A percentile compares a stretch with the other conserved stretches of the same genome.
Conservation (phyloP, 2,113 vertebrate species). For the Eulacestoma nigropectus region DNA sequence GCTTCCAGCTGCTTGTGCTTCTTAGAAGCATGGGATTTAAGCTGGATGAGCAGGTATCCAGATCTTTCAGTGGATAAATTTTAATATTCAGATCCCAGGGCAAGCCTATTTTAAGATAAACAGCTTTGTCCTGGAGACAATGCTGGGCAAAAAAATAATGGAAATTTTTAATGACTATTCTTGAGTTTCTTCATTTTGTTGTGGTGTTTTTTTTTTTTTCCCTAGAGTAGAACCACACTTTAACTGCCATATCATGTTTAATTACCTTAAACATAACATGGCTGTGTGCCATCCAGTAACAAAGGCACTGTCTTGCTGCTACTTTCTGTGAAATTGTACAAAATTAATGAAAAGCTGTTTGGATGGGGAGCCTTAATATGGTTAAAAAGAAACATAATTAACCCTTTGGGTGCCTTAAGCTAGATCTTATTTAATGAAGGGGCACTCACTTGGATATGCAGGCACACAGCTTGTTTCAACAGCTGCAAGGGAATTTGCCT, state of each 20-base stretch:
- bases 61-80: background rate
- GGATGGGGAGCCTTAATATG: constrained; percentile 50
- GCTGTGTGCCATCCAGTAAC: background rate
- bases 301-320: constrained; percentile 22
- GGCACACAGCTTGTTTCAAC: background rate
- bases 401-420: constrained; percentile 67
- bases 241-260: background rate
- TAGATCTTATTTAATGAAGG: background rate
- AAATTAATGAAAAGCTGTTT: background rate
- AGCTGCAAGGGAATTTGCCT: constrained; percentile 36
- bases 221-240: background rate
- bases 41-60: background rate
- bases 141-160: background rate
- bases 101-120: background rate
- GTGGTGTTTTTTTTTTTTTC: too few relatives aligned
- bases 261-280: background rate
- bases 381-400: constrained; percentile 4
- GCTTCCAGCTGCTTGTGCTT: background rate
- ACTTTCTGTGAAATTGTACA: background rate
- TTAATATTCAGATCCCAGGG: background rate
- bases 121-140: background rate
- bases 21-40: background rate
- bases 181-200: background rate
- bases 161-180: background rate
- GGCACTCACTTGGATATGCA: constrained; percentile 19